Conservation (phyloP, 2,113 vertebrate species). For the Perca flavescens region DNA sequence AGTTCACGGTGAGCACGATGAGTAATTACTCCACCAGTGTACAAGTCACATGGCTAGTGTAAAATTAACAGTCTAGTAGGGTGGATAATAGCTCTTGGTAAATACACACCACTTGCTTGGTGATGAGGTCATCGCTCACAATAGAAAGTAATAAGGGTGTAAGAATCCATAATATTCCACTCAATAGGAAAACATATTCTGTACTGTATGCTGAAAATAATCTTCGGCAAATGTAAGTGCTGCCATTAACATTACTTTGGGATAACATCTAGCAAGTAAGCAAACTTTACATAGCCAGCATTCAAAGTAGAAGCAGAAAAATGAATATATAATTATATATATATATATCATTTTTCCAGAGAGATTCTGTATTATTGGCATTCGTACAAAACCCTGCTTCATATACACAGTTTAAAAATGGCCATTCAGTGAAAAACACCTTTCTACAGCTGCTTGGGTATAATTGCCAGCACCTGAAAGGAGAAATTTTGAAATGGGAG, state of each 20-base stretch:
- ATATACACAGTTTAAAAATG: not conserved
- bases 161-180: constrained; percentile 38
- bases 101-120: constrained; percentile 52
- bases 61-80: constrained; percentile 66
- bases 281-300: not conserved
- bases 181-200: constrained; percentile 10
- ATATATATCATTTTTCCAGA: not conserved
- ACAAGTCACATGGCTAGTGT: constrained; percentile 63
- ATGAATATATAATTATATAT: not conserved
- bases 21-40: constrained; percentile 72
- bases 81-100: constrained; percentile 65
- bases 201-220: not conserved
- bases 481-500: not conserved
- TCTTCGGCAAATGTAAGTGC: not conserved
- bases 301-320: not conserved
- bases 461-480: constrained; percentile 11
- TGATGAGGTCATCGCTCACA: constrained; percentile 52
- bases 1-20: constrained; percentile 66
- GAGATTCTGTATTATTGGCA: not conserved
- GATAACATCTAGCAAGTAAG: not conserved
- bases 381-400: not conserved
- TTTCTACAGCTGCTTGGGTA: not conserved
- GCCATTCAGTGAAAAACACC: not conserved
- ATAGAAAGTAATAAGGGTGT: constrained; percentile 18
- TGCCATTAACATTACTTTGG: not conserved